phyloP scores from a whole-genome alignment of 2,888 invertebrate species.

The Drosophila dives region DNA sequence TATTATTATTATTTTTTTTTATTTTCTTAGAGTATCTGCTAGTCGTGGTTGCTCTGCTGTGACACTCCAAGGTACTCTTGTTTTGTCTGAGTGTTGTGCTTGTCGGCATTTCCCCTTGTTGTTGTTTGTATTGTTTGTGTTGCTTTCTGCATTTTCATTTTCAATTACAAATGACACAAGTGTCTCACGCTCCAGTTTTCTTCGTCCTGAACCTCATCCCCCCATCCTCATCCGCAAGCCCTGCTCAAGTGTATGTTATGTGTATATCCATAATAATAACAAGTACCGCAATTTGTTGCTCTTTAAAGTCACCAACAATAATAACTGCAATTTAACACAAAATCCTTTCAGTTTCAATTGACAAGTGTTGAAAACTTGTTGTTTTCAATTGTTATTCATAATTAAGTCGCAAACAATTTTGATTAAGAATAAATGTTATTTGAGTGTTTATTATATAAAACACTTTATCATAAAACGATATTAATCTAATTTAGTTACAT shows the following conservation, averaged over 20 bases:
- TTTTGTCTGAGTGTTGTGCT: constrained; percentile 30
- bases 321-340: constrained; percentile 55
- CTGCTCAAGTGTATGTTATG: constrained; percentile 34
- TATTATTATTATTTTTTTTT: not conserved
- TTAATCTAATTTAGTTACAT: too few species aligned
- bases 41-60: not conserved
- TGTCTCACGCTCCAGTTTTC: constrained; percentile 76
- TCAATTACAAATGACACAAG: constrained; percentile 80
- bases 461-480: not conserved
- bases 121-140: constrained; percentile 51
- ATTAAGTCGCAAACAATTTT: not conserved
- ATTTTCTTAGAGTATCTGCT: constrained; percentile 5
- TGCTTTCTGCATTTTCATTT: constrained; percentile 74
- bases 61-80: constrained; percentile 11
- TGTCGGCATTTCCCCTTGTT: constrained; percentile 56
- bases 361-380: constrained; percentile 9
- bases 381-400: constrained; percentile 7
- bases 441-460: not conserved
- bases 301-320: constrained; percentile 40
- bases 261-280: constrained; percentile 60
- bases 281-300: constrained; percentile 69
- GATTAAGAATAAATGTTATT: not conserved
- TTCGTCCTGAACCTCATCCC: constrained; percentile 23
- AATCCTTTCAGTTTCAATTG: constrained; percentile 30
- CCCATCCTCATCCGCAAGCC: not conserved